phyloP scores from a whole-genome alignment of 2,113 vertebrate genomes.

The Perccottus glenii region DNA sequence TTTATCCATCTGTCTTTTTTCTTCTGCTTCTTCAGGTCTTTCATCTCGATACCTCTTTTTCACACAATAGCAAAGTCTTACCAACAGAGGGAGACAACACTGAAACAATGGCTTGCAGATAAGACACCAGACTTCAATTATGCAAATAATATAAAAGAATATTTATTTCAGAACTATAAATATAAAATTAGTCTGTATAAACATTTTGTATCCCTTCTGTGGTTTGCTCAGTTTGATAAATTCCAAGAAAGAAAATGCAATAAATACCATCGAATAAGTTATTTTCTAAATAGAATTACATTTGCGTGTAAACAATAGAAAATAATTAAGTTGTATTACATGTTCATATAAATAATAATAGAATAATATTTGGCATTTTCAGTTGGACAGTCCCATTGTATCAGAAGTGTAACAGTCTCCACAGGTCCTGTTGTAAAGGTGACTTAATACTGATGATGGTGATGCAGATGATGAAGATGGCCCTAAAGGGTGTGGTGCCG shows the following conservation, averaged over 20 bases:
- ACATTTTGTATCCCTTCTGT: constrained; percentile 1
- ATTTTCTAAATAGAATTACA: constrained; percentile 23
- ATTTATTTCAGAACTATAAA: constrained; percentile 41
- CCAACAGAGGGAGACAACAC: constrained; percentile 50
- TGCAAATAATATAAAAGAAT: background rate
- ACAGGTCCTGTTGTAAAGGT: background rate
- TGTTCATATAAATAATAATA: background rate
- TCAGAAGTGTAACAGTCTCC: too few species aligned
- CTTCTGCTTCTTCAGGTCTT: too few species aligned
- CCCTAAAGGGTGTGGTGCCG: constrained; percentile 12
- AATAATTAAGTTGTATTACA: background rate
- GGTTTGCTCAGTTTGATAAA: constrained; percentile 32
- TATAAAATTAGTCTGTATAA: background rate
- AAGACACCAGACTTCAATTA: background rate
- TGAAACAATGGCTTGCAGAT: background rate
- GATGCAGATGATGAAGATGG: background rate
- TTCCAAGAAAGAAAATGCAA: constrained; percentile 33
- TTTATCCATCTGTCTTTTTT: too few species aligned
- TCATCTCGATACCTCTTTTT: too few species aligned
- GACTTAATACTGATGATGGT: background rate
- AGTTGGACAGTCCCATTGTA: too few species aligned
- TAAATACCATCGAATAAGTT: constrained; percentile 47
- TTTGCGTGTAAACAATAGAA: background rate
- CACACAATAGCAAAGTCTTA: background rate
- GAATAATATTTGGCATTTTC: too few species aligned